Conservation (phyloP, 2,113 vertebrate species). For the Microtus pennsylvanicus region DNA sequence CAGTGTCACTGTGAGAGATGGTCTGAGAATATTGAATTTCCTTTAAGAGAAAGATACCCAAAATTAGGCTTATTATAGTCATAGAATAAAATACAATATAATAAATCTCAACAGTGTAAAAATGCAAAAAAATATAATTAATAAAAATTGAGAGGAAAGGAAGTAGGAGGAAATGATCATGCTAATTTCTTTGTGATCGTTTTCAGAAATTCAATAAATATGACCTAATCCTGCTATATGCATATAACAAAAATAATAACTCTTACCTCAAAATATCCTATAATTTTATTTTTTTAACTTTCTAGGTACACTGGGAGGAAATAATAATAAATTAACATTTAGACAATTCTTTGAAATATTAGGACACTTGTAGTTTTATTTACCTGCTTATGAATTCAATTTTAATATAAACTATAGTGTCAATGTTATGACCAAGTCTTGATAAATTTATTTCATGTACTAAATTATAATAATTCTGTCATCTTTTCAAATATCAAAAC, state of each 20-base stretch:
- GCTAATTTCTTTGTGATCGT: conserved; percentile 14
- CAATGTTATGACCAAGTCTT: background rate
- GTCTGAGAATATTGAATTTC: background rate
- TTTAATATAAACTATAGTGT: background rate
- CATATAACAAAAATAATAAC: conserved; percentile 11
- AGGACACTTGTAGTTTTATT: background rate
- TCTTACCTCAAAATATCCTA: conserved; percentile 7
- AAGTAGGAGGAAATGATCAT: conserved; percentile 4
- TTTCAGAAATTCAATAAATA: conserved; percentile 46
- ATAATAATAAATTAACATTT: background rate
- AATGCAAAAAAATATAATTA: background rate
- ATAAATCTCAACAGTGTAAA: conserved; percentile 11
- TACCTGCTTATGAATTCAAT: background rate
- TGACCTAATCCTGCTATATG: background rate
- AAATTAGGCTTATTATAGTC: background rate
- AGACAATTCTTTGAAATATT: conserved; percentile 1
- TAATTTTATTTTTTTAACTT: conserved; percentile 39
- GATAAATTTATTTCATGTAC: background rate
- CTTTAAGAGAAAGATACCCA: background rate
- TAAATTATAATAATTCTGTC: background rate
- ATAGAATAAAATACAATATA: background rate
- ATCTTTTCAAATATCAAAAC: background rate
- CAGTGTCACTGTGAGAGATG: background rate
- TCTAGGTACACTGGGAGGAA: background rate
- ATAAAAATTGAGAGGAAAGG: background rate